Evolutionary conservation across 2,888 invertebrate genomes (phyloP), one percentile per base, ranked within the genome.

Genomic region (Drosophila lacicola): DNA sequence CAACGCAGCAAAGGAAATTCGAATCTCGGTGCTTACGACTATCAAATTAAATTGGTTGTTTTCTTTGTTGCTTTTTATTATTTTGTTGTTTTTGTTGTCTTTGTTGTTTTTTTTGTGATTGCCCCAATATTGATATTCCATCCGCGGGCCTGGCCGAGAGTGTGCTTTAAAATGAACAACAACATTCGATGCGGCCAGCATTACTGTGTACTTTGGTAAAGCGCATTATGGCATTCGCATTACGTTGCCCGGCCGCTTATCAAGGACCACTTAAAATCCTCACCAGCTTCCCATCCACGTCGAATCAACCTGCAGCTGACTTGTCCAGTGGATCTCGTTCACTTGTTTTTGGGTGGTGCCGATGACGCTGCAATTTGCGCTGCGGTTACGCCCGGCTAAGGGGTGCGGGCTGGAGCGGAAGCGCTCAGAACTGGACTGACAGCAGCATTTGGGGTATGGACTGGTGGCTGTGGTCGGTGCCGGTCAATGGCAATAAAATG

Each of bases 221-320:
- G 87, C 84, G 83, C 84, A 83, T 87, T 87, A 82, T 65, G 64
- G 62, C 67, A 70, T 78, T 78, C 65, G 41, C 63, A 45, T 60
- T 58, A 63, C 50, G 72, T 13, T 66, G 73, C 42, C 54, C 82
- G 74, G 77, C 77, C 82, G 87, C 83, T 83, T 87, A 83, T 84
- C 84, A 84, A 77, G 84, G 70, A 87, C 78, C 84, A 83, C 83
- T 86, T 83, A 83, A 84, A 81, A 72, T 65, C 77, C 81, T 71
- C 63, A 63, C 58, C 70, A 80, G 70, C 53, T 60, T 41, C 58
- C 61, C 63, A 61, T 5, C 51, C 33, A 29, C 36, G 36, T 42
- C 42, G 42, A 19, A 19, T 42, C 17, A 42, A 42, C 29, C 17
- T 29, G 47, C 37, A 49, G 21, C 49, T 14, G 57, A 47, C 47